A percentile compares a stretch with the other conserved stretches of the same genome.
phyloP scores from a whole-genome alignment of 2,797 vertebrate genomes.

The Enteromius mattozi region DNA sequence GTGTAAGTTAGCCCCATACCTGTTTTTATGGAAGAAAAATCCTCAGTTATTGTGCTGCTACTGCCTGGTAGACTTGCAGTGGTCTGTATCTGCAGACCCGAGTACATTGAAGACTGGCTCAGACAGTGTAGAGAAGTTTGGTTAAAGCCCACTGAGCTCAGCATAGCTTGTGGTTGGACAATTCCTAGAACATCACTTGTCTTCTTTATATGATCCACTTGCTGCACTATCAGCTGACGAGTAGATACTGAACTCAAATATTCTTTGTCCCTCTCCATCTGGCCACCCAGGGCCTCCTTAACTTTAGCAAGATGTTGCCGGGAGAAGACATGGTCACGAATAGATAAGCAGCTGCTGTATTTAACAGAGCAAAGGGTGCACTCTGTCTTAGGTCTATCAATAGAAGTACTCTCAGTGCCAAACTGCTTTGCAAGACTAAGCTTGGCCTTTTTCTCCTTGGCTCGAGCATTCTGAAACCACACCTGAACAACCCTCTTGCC shows the following conservation, averaged over 20 bases:
- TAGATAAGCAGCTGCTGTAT: conserved; percentile 86
- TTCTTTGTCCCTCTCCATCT: conserved; percentile 88
- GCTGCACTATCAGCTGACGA: conserved; percentile 86
- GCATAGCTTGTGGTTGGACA: conserved; percentile 75
- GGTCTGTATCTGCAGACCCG: conserved; percentile 82
- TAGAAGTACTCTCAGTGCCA: conserved; percentile 87
- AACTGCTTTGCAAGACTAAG: conserved; percentile 92
- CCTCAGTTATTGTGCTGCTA: conserved; percentile 78
- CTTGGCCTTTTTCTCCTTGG: conserved; percentile 98
- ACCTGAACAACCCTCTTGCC: conserved; percentile 99
- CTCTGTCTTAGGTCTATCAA: conserved; percentile 87
- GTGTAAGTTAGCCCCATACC: conserved; percentile 68
- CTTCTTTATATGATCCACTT: conserved; percentile 87
- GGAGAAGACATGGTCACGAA: conserved; percentile 88
- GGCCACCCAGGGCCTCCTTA: conserved; percentile 90
- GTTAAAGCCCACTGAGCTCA: conserved; percentile 82
- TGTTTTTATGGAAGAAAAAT: conserved; percentile 85
- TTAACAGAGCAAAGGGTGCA: conserved; percentile 89
- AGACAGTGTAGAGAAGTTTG: conserved; percentile 81
- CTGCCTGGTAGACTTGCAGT: conserved; percentile 82
- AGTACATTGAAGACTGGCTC: conserved; percentile 82
- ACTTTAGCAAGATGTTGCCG: conserved; percentile 91
- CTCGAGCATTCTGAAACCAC: conserved; percentile 99
- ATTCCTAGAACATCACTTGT: conserved; percentile 85
- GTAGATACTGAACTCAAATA: conserved; percentile 87